Evolutionary conservation across 2,888 invertebrate species (phyloP), one percentile per base, ranked within the genome.

Genomic region (Bellardia bayeri): DNA sequence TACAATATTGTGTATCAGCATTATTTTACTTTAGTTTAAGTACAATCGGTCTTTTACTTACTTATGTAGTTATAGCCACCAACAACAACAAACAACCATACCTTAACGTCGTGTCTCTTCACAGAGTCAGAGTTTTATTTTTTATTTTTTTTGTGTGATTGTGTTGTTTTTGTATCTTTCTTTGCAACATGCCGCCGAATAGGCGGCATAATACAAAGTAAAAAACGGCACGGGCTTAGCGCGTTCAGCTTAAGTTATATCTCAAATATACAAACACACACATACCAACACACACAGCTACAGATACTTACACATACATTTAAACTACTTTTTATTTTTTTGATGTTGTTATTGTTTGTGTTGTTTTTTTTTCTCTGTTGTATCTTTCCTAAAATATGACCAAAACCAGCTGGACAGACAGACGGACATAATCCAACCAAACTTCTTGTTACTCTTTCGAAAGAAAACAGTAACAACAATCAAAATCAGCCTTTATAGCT

Each of bases 151-250:
- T 33, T 69, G 16, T 42, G 37, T 63, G n/a, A 16, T 6, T 51
- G 16, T 83, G 23, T 82, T 75, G 51, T 83, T 63, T 61, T 85
- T 89, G 90, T 90, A 82, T 72, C 33, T 85, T 85, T 69, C 91
- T 91, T 92, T 92, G 92, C 92, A 92, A 92, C 92, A 92, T 91
- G 92, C 92, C 92, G 92, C 91, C 92, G 90, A 90, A 86, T 88
- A 66, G 89, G 88, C 92, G 92, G 92, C 92, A 91, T 90, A 92
- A 90, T 90, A 91, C 92, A 92, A 92, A 92, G 92, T 87, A 87
- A 87, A 91, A 92, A 92, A 91, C 92, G 92, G 92, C 92, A 92
- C 92, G 92, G 93, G 92, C 90, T 92, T 92, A 92, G 92, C 92
- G 92, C 92, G 92, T 91, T 92, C 91, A 90, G 91, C 91, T 91